These are phyloP conservation scores for Aurelia sp. DNA, from an alignment of 30 jellyfish, hydroid and myxozoan genomes.

Conservation along the genomic window DNA sequence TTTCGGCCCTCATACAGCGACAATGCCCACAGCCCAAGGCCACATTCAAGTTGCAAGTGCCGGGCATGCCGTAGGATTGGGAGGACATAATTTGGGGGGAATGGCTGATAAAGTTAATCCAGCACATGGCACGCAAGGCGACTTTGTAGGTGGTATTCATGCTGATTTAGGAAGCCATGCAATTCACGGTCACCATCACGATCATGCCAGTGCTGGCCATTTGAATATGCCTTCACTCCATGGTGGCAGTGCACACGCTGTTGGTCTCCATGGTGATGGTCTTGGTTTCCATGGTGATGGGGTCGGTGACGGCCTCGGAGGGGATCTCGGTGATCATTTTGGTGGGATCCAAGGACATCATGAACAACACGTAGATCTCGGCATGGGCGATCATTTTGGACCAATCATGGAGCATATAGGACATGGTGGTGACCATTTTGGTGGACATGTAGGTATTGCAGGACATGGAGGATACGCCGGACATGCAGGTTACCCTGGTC, in stretches of 20 bases:
- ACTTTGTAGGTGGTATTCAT: slow-evolving; percentile 77
- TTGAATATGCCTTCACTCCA: slow-evolving; percentile 28
- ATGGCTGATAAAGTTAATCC: slow-evolving; percentile 48
- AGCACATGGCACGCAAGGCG: slow-evolving; percentile 44
- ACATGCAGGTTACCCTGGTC: slow-evolving; percentile 6
- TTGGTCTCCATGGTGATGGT: slow-evolving; percentile 28
- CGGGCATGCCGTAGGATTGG: slow-evolving; percentile 69
- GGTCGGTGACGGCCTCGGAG: slow-evolving; percentile 13
- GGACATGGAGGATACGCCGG: neutral
- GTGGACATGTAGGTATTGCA: slow-evolving; percentile 11
- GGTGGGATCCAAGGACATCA: slow-evolving; percentile 35
- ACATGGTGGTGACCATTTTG: slow-evolving; percentile 14
- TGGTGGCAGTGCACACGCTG: slow-evolving; percentile 8
- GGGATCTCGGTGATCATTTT: slow-evolving; percentile 62
- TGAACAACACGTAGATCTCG: slow-evolving; percentile 11
- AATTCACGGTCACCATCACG: slow-evolving; percentile 54
- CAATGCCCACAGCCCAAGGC: slow-evolving; percentile 75
- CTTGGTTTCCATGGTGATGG: slow-evolving; percentile 20
- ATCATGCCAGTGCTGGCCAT: slow-evolving; percentile 43
- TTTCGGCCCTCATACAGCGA: slow-evolving; percentile 62
- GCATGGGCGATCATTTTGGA: slow-evolving; percentile 71
- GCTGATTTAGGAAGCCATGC: slow-evolving; percentile 78
- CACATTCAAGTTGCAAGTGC: slow-evolving; percentile 73
- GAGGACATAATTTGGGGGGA: slow-evolving; percentile 74
- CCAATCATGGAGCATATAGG: slow-evolving; percentile 52